Evolutionary conservation across 1,140 invertebrate species (phyloP).

Genomic region (Dendroctonus ponderosae): DNA sequence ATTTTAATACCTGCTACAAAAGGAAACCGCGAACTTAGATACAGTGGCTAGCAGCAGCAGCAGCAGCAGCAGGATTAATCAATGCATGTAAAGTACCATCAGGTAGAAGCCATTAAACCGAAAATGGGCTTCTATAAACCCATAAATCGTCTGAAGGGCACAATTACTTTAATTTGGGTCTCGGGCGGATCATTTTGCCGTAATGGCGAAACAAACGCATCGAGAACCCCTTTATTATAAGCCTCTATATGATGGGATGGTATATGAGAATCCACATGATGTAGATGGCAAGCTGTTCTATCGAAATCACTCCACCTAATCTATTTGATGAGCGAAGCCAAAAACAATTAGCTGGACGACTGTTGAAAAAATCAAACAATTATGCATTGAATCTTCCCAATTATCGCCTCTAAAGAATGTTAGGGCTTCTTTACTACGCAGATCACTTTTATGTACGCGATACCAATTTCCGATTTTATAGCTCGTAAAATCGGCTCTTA

Average conservation of each 20-base stretch:
- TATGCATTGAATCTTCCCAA: slow-evolving; percentile 14
- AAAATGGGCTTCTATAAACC: slow-evolving; percentile 25
- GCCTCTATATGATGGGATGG: not conserved
- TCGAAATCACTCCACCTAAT: too few relatives aligned
- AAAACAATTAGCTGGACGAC: too few relatives aligned
- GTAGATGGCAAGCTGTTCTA: too few relatives aligned
- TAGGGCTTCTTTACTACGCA: slow-evolving; percentile 22
- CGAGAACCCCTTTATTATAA: slow-evolving; percentile 4
- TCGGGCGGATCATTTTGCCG: not conserved
- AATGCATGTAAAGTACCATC: slow-evolving; percentile 27
- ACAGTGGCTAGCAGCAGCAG: slow-evolving; percentile 7
- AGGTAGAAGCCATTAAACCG: slow-evolving; percentile 23
- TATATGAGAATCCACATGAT: not conserved
- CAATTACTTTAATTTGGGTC: slow-evolving; percentile 27
- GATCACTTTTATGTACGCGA: slow-evolving; percentile 20
- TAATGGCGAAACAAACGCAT: slow-evolving; percentile 3
- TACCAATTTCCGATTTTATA: slow-evolving; percentile 30
- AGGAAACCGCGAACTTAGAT: slow-evolving; percentile 6
- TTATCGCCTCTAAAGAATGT: slow-evolving; percentile 27
- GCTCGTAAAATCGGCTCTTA: slow-evolving; percentile 25
- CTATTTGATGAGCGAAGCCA: too few relatives aligned
- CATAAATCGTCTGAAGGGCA: slow-evolving; percentile 28
- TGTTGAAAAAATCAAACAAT: slow-evolving; percentile 5
- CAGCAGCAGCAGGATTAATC: slow-evolving; percentile 13
- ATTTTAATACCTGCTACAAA: not conserved